Evolutionary conservation across 2,888 invertebrate genomes (phyloP), one percentile per base, ranked within the genome.

Genomic region (Eurytoma californica): DNA sequence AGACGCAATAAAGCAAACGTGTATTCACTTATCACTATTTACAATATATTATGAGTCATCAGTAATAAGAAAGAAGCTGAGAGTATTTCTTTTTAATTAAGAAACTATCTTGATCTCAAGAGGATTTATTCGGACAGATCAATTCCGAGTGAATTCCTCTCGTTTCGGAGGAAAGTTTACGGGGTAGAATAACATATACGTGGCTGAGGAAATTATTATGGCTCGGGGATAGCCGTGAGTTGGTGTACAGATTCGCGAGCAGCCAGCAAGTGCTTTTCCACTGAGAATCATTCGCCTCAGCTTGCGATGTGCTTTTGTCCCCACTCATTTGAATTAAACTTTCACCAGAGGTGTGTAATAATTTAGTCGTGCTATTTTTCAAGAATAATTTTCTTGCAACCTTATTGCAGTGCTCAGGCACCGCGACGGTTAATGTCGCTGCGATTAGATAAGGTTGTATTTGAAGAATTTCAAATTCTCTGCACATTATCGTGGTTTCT

Each of bases 301-400:
- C 3, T 14, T n/a, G 20, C 9, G 18, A 9, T 13, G 51, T n/a
- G 16, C 24, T 60, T 72, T 75, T 70, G 65, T 60, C 61, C 66
- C 60, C 30, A 30, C 75, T 75, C 61, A 79, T 75, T 75, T 75
- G 39, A 79, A 79, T 79, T 53, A 39, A 79, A 79, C 75, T 53
- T 70, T 60, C 47, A 60, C 47, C 5, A 51, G 68, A 30, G 7
- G 5, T 9, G 39, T 9, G 9, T 1, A 1, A 9, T 39, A 39
- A 39, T 39, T 39, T 4, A 39, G 4, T 39, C 7, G 39, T 4
- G 39, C 39, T 3, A 3, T 30, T 30, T 30, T 30, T 30, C 4
- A 30, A 30, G 4, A 30, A 3, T 30, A 4, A n/a, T n/a, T 4
- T 30, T 4, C 3, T 3, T 39, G 39, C 39, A 39, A 39, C 3